Evolutionary conservation across 2,113 vertebrate species (phyloP).

Genomic region (Trinectes maculatus): DNA sequence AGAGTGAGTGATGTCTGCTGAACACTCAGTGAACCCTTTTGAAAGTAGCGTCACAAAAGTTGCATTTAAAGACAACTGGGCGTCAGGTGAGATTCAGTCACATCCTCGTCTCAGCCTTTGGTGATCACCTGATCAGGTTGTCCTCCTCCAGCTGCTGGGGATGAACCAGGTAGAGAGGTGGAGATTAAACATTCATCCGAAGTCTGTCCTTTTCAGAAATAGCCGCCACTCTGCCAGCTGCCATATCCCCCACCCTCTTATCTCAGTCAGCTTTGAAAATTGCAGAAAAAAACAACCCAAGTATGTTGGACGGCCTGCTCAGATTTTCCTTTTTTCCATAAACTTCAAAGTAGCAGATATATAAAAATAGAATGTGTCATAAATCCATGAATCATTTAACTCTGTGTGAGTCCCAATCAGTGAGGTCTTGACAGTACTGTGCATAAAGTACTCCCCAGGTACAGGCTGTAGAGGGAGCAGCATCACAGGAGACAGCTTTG

Average conservation of each 20-base stretch:
- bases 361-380: conserved; percentile 66
- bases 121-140: conserved; percentile 53
- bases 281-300: conserved; percentile 55
- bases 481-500: conserved; percentile 63
- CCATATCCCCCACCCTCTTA: conserved; percentile 45
- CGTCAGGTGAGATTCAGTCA: conserved; percentile 7
- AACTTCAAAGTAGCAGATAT: conserved; percentile 48
- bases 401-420: conserved; percentile 53
- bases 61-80: conserved; percentile 14
- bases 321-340: conserved; percentile 8
- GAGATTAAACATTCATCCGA: conserved; percentile 72
- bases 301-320: conserved; percentile 39
- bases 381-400: conserved; percentile 65
- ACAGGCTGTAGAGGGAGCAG: conserved; percentile 37
- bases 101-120: conserved; percentile 35
- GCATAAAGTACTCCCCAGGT: conserved; percentile 57
- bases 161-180: conserved; percentile 56
- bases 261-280: conserved; percentile 56
- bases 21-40: conserved; percentile 7
- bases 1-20: conserved; percentile 26
- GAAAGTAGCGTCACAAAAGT: conserved; percentile 3
- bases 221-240: conserved; percentile 66
- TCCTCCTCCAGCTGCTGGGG: conserved; percentile 57
- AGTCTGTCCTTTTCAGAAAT: conserved; percentile 65
- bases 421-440: conserved; percentile 44